phyloP scores from a whole-genome alignment of 37 sponge, comb jelly and placozoan genomes.

The Eunapius fragilis region DNA sequence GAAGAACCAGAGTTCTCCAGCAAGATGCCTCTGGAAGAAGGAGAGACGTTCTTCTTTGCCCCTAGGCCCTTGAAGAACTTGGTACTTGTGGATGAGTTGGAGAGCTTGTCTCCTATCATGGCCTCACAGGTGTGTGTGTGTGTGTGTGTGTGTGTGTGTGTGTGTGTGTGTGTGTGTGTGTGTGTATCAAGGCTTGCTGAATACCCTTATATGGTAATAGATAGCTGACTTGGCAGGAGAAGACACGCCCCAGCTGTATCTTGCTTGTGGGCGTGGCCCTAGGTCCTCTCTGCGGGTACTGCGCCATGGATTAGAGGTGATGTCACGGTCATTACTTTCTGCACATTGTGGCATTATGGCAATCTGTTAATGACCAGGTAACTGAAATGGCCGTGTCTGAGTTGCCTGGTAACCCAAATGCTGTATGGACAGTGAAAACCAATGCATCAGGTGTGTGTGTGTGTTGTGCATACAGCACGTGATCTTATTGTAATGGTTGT shows the following conservation, averaged over 20 bases:
- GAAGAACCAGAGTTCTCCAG: conserved; percentile 96
- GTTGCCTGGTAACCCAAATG: conserved; percentile 97
- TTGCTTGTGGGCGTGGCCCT: conserved; percentile 98
- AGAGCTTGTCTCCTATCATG: conserved; percentile 90
- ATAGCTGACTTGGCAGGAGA: conserved; percentile 94
- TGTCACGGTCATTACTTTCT: background rate
- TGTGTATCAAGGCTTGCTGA: too few species aligned
- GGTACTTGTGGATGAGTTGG: conserved; percentile 92
- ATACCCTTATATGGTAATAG: conserved; percentile 18
- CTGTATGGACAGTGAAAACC: conserved; percentile 96
- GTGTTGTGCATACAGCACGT: background rate
- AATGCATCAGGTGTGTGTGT: conserved; percentile 65
- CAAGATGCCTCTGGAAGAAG: conserved; percentile 89
- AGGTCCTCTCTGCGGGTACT: conserved; percentile 94
- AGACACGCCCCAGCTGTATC: conserved; percentile 98
- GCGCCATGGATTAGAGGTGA: conserved; percentile 92
- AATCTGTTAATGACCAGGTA: conserved; percentile 54
- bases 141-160: background rate
- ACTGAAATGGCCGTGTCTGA: conserved; percentile 99
- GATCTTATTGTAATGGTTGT: too few species aligned
- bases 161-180: conserved; percentile 6
- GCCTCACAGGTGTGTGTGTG: conserved; percentile 63
- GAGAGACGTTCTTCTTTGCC: conserved; percentile 98
- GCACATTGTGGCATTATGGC: background rate
- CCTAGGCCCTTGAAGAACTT: conserved; percentile 92